A percentile compares a stretch with the other conserved stretches of the same genome.
These are phyloP conservation scores for Drosophila emarginata DNA, from an alignment of 2,888 invertebrate species.

Conservation along the genomic window DNA sequence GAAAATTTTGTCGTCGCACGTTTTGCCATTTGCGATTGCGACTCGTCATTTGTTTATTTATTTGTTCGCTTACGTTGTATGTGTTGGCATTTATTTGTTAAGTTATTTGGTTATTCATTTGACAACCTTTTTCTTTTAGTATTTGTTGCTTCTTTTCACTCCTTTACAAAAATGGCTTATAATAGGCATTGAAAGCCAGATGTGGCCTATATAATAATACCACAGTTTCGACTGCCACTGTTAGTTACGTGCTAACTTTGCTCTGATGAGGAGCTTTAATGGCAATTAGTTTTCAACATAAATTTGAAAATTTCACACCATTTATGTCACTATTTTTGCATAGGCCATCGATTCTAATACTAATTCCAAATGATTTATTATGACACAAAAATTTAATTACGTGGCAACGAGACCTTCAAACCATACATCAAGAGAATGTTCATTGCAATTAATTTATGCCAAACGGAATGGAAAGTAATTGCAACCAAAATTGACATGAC, in stretches of 20 bases:
- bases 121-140: slow-evolving; percentile 40
- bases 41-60: slow-evolving; percentile 32
- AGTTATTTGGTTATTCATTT: slow-evolving; percentile 70
- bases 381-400: slow-evolving; percentile 60
- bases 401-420: slow-evolving; percentile 57
- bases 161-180: slow-evolving; percentile 18
- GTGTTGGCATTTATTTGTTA: slow-evolving; percentile 63
- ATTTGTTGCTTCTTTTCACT: too few relatives aligned
- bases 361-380: slow-evolving; percentile 43
- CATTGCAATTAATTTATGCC: slow-evolving; percentile 71
- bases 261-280: too few relatives aligned
- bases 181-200: slow-evolving; percentile 20
- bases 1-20: slow-evolving; percentile 19
- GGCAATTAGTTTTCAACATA: too few relatives aligned
- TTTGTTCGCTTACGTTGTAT: slow-evolving; percentile 39
- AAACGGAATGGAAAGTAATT: slow-evolving; percentile 67
- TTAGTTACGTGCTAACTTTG: too few relatives aligned
- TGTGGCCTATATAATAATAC: slow-evolving; percentile 10
- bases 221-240: neutral
- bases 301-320: slow-evolving; percentile 8
- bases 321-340: slow-evolving; percentile 31
- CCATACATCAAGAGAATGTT: slow-evolving; percentile 61
- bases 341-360: slow-evolving; percentile 3
- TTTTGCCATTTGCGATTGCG: slow-evolving; percentile 10
- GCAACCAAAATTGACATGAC: slow-evolving; percentile 62